Evolutionary conservation across 1,140 invertebrate genomes (phyloP), one percentile per base, ranked within the genome.

Genomic region (Megalopta genalis): DNA sequence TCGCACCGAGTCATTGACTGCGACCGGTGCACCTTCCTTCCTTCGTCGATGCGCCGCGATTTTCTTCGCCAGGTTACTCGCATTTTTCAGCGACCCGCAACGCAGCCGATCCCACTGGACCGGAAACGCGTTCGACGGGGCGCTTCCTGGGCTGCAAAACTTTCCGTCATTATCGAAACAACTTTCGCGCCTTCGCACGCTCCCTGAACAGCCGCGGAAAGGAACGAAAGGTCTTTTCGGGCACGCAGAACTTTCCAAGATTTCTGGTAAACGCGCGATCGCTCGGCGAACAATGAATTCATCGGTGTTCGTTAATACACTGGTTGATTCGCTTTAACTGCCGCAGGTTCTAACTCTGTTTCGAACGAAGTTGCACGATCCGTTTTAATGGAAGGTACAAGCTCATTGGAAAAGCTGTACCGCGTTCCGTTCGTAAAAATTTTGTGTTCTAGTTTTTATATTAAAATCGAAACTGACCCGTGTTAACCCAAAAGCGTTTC

Each of bases 1-100:
- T 85, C 82, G 71, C 23, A 12, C 69, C 82, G 73, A 84, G 82
- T 81, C 82, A 82, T 82, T 64, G 57, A 62, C 27, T 60, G 42
- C 42, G 42, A 46, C 42, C 42, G 78, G 32, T 52, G 18, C 18
- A 12, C 23, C 21, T 42, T 27, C 16, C 52, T 42, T 12, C 25
- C 27, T 49, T 46, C 65, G 32, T 69, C 62, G 65, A 75, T 68
- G 49, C 54, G 76, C 76, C 83, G 60, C 69, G 83, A 52, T 78
- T 54, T 79, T 42, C 57, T 59, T 59, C 46, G 23, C 59, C 23
- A 46, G 27, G 62, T 16, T 49, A 27, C 60, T 77, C 52, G 67
- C 54, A 67, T 84, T 73, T 78, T 78, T 69, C 69, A 71, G 32
- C 80, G 37, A n/a, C 49, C n/a, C n/a, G n/a, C n/a, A 59, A 52